Conservation (phyloP, 2,113 vertebrate genomes). For the Microcebus tavaratra region DNA sequence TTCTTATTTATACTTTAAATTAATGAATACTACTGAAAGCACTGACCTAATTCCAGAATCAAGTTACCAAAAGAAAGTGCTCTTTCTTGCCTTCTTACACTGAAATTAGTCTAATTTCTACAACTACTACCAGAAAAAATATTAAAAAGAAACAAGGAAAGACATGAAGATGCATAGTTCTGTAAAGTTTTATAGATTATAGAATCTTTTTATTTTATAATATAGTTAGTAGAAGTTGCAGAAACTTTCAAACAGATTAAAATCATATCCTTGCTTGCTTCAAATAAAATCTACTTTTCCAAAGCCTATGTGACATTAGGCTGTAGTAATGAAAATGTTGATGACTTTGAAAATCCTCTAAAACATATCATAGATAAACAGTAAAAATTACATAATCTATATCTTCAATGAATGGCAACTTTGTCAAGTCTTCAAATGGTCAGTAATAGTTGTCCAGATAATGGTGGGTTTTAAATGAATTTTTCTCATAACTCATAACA, state of each 20-base stretch:
- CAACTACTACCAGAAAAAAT: neutral
- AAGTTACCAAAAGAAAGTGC: constrained; percentile 6
- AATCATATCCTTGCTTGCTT: neutral
- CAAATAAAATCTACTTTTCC: neutral
- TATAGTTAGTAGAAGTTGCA: neutral
- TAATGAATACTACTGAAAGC: neutral
- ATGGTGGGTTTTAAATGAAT: neutral
- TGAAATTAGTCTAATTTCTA: neutral
- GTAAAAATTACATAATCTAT: neutral
- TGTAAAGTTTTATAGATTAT: neutral
- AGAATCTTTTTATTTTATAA: neutral
- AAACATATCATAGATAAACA: neutral
- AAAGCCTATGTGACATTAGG: neutral
- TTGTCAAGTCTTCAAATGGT: neutral
- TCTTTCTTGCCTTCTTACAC: neutral
- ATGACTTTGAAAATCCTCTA: neutral
- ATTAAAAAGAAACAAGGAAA: too few relatives aligned
- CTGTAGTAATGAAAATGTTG: neutral
- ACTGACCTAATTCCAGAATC: neutral
- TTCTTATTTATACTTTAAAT: neutral
- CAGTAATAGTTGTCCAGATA: neutral
- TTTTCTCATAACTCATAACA: neutral
- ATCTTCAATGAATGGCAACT: neutral
- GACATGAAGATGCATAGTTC: neutral
- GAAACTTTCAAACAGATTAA: constrained; percentile 1